Evolutionary conservation across 2,797 vertebrate species (phyloP).

Genomic region (Hoplostethus atlanticus): DNA sequence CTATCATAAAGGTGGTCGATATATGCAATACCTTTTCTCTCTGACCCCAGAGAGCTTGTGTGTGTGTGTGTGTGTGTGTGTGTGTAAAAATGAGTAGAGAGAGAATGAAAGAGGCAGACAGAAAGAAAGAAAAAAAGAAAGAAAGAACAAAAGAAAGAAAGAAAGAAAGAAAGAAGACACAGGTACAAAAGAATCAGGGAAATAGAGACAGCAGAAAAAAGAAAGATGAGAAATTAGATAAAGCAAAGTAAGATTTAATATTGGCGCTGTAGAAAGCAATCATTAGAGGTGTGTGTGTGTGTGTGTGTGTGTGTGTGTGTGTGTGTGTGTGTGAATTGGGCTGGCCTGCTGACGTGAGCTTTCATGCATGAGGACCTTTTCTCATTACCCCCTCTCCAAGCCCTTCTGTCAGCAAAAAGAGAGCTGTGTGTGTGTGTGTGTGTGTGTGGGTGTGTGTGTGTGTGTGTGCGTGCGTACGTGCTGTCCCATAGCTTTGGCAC

Average conservation of each 20-base stretch:
- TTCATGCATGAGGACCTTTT: slow-evolving; percentile 79
- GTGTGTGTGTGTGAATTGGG: not conserved
- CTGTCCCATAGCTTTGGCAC: slow-evolving; percentile 63
- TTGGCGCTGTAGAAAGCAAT: not conserved
- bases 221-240: not conserved
- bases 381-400: slow-evolving; percentile 74
- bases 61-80: too few species aligned
- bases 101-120: not conserved
- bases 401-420: slow-evolving; percentile 75
- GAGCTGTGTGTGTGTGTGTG: slow-evolving; percentile 31
- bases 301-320: slow-evolving; percentile 13
- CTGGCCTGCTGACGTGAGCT: slow-evolving; percentile 61
- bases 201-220: not conserved
- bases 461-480: slow-evolving; percentile 17
- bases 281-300: slow-evolving; percentile 12
- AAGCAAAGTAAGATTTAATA: not conserved
- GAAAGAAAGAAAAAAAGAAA: not conserved
- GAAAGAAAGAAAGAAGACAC: not conserved
- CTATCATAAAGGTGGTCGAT: too few species aligned
- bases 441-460: slow-evolving; percentile 23
- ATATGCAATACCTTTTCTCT: too few species aligned
- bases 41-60: too few species aligned
- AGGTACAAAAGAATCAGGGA: not conserved
- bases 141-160: not conserved
- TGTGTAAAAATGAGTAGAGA: not conserved